Base-by-base conservation (phyloP, 2,113 vertebrate genomes). In the Puma concolor region DNA sequence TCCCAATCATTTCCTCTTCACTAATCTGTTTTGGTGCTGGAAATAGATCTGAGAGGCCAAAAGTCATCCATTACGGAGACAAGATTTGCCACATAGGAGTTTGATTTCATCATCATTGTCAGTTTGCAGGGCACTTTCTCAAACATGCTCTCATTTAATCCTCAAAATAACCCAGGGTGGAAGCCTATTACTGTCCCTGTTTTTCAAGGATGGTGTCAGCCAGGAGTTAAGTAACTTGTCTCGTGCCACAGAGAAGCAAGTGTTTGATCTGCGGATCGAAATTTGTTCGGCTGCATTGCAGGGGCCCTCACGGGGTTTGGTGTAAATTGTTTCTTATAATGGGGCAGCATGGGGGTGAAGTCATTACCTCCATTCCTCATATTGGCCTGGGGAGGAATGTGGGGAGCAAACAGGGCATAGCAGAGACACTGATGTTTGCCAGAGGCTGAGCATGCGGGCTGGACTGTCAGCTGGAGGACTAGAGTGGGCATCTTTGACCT, bases 11-110 rank as follows among this genome's bases (percentile, higher is more conserved):
- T 77, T 77, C 48, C 36, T 93, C 64, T 93, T 85, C 11, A 36
- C 44, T 77, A 31, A 66, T 93, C 44, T 96, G 71, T 31, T 60
- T 71, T 96, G 76, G 74, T 94, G 81, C 50, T 93, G 38, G 33
- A 91, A 69, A 81, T 84, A 88, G n/a, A 80, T 87, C 60, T 36
- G 4, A 88, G 71, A 60, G 92, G 44, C 54, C 57, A 84, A 79
- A 94, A 84, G n/a, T 54, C 77, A 69, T 66, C 66, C 33, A 48
- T 85, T 48, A n/a, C 25, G 3, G 44, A 88, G 81, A 60, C 17
- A 33, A 33, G 6, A 86, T 57, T 91, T 93, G 60, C 71, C 41
- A 88, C 11, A 21, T 41, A 2, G 9, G 54, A 79, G 36, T 93
- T 91, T 77, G 82, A 95, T 84, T 94, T 72, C 36, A 57, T 90